Conservation (phyloP, 2,888 invertebrate genomes). For the Lepetodrilus schrolli region DNA sequence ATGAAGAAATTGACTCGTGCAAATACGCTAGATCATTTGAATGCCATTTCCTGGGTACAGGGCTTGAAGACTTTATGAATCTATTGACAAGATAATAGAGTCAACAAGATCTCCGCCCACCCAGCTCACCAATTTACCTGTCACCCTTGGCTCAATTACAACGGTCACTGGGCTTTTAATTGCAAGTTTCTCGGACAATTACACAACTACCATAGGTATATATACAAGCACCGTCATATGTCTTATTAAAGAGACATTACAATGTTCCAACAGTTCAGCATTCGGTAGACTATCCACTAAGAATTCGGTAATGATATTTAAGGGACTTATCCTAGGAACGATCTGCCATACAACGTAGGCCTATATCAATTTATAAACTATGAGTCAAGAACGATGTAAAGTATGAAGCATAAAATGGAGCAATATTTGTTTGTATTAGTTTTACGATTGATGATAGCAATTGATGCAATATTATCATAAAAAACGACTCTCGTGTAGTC, state of each 20-base stretch:
- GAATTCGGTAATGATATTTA: too few species aligned
- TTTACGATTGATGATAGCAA: too few species aligned
- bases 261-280: slow-evolving; percentile 6
- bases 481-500: too few species aligned
- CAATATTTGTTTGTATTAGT: too few species aligned
- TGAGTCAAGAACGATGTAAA: too few species aligned
- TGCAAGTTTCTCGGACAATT: not conserved
- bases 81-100: not conserved
- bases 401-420: too few species aligned
- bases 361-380: too few species aligned
- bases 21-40: slow-evolving; percentile 20
- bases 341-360: too few species aligned
- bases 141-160: slow-evolving; percentile 8
- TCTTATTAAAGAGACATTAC: not conserved
- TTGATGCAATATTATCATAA: too few species aligned
- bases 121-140: not conserved
- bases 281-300: too few species aligned
- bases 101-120: not conserved
- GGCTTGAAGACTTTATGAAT: slow-evolving; percentile 4
- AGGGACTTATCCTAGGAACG: too few species aligned
- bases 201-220: not conserved
- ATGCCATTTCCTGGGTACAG: slow-evolving; percentile 18
- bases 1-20: slow-evolving; percentile 9
- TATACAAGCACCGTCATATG: not conserved
- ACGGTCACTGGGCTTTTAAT: slow-evolving; percentile 16